Percentiles rank a stretch among this genome's conserved stretches.
Conservation (phyloP, 2,113 vertebrate species). For the Urocynchramus pylzowi region DNA sequence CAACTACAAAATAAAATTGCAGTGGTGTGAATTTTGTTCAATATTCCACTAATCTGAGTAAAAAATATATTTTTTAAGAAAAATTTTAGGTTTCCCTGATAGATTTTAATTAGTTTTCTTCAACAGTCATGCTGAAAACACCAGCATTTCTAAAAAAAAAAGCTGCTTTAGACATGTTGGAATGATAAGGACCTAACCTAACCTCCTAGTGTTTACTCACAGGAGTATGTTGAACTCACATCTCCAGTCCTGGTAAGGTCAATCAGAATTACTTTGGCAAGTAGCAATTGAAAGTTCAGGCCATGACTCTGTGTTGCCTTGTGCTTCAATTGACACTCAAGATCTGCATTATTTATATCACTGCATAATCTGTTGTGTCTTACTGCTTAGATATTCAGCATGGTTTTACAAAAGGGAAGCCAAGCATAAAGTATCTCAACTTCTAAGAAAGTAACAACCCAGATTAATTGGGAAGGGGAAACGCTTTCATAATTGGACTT, state of each 20-base stretch:
- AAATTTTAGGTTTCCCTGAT: not conserved
- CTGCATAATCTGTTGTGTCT: not conserved
- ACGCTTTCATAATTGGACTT: not conserved
- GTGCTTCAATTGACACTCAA: conserved; percentile 17
- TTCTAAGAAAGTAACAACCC: conserved; percentile 24
- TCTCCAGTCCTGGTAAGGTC: not conserved
- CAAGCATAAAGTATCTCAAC: conserved; percentile 30
- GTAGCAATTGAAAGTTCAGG: not conserved
- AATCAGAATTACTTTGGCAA: conserved; percentile 34
- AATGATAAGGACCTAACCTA: not conserved
- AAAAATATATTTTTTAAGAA: not conserved
- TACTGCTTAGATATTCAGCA: not conserved
- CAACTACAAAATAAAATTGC: not conserved
- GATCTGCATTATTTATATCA: conserved; percentile 11
- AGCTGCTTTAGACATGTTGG: not conserved
- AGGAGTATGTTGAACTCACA: not conserved
- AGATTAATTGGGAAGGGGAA: conserved; percentile 24
- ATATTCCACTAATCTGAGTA: not conserved
- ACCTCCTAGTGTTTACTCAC: not conserved
- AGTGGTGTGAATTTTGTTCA: not conserved
- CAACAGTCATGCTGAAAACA: not conserved
- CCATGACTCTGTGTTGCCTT: conserved; percentile 2
- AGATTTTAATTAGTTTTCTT: not conserved
- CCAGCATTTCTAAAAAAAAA: not conserved
- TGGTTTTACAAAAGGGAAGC: conserved; percentile 16